phyloP scores from a whole-genome alignment of 2,797 vertebrate genomes.

The Sardinella longiceps region DNA sequence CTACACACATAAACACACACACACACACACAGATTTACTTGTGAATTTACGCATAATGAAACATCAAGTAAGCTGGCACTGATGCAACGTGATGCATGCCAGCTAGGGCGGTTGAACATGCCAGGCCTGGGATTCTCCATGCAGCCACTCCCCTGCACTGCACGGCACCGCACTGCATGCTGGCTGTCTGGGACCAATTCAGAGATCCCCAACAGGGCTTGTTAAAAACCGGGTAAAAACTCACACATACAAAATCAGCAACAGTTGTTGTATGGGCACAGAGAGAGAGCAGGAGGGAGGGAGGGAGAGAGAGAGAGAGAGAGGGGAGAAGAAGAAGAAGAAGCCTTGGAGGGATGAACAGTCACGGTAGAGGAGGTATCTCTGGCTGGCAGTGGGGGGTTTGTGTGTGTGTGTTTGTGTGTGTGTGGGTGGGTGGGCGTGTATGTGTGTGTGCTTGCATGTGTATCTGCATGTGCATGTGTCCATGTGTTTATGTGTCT shows the following conservation, averaged over 20 bases:
- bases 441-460: background rate
- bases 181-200: constrained; percentile 7
- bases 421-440: too few species aligned
- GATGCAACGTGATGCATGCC: background rate
- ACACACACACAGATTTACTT: background rate
- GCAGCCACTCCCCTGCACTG: constrained; percentile 4
- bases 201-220: constrained; percentile 19
- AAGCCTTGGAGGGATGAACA: background rate
- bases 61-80: background rate
- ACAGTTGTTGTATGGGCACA: constrained; percentile 10
- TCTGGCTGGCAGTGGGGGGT: background rate
- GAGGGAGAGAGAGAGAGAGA: background rate
- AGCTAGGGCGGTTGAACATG: background rate
- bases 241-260: constrained; percentile 23
- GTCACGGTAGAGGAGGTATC: background rate
- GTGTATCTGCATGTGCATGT: too few species aligned
- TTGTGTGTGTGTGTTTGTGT: background rate
- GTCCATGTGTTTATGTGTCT: too few species aligned
- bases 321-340: background rate
- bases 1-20: constrained; percentile 30
- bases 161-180: too few species aligned
- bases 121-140: background rate
- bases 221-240: constrained; percentile 22
- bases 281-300: background rate
- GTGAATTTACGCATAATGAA: background rate